Conservation (phyloP, 1,140 invertebrate genomes). For the Zaprionus lachaisei region DNA sequence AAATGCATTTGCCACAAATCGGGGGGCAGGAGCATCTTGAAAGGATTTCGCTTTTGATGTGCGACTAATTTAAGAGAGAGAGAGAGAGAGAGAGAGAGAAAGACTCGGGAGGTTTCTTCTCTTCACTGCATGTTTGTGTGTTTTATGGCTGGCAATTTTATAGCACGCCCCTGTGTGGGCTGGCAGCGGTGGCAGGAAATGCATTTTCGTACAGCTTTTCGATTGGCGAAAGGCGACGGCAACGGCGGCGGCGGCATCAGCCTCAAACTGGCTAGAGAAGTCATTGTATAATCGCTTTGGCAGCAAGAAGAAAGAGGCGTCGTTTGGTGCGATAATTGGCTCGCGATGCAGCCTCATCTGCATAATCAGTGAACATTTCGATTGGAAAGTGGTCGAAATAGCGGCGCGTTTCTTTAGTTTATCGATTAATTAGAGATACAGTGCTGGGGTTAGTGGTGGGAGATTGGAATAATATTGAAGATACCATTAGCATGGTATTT, state of each 20-base stretch:
- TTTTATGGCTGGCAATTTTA: conserved; percentile 45
- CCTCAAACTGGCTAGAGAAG: conserved; percentile 1
- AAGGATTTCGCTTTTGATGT: conserved; percentile 78
- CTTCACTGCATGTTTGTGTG: conserved; percentile 7
- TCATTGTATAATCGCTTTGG: conserved; percentile 10
- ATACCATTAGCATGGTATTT: neutral
- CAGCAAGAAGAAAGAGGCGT: neutral
- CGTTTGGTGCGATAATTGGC: neutral
- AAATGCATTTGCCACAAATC: conserved; percentile 52
- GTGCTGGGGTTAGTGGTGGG: neutral
- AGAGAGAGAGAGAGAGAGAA: no score
- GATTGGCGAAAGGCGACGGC: conserved; percentile 18
- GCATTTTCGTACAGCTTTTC: conserved; percentile 19
- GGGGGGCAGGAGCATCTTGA: conserved; percentile 55
- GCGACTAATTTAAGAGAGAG: conserved; percentile 58
- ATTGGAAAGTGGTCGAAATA: conserved; percentile 5
- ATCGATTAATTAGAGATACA: neutral
- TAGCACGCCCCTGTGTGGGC: conserved; percentile 36
- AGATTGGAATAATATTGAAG: neutral
- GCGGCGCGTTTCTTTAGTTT: neutral
- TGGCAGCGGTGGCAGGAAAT: conserved; percentile 37
- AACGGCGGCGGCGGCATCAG: neutral
- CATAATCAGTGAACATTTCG: conserved; percentile 7
- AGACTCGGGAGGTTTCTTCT: conserved; percentile 28
- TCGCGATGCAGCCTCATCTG: neutral